Base-by-base conservation (phyloP, 2,113 vertebrate species). In the Sardina pilchardus region DNA sequence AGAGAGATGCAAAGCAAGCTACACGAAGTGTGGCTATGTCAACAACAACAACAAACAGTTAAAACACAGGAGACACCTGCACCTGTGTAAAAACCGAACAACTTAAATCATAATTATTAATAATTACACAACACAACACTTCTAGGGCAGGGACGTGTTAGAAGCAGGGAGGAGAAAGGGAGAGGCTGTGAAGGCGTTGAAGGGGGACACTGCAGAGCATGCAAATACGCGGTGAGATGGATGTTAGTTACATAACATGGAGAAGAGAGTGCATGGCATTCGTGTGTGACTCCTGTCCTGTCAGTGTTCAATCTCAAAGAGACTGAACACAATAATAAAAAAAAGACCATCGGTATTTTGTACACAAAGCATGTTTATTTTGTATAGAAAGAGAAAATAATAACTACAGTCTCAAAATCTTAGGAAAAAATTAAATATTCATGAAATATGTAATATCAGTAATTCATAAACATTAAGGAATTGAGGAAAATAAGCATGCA, bases 1-100 rank as follows among this genome's bases (percentile, higher is more conserved):
- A 97, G 89, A 96, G 95, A 96, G 95, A 96, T 93, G 96, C 95
- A 97, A 96, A 97, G 97, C 97, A 94, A 96, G 96, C 96, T 95
- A 96, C 90, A 92, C 93, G 95, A 97, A 97, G 95, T 96, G 90
- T 94, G 95, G 96, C 96, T 96, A 97, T 94, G 93, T 93, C 84
- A 91, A 45, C 44, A 45, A 47, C 45, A 47, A 47, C 36, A 50
- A 50, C 43, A 44, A 67, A 84, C 86, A 86, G 45, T 67, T 78
- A 82, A 82, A 34, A 75, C 45, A 82, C 82, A 82, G 53, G 21
- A 59, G 34, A 84, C 50, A 4, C 42, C 39, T 44, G 5, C 43
- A n/a, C 7, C 7, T 5, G 81, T 34, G 67, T 44, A 71, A 36
- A 36, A 43, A 88, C 63, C 50, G 84, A 86, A 81, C 87, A 83